These are phyloP conservation scores for Cyprinodon variegatus DNA, from an alignment of 2,113 vertebrate genomes.

Conservation along the genomic window DNA sequence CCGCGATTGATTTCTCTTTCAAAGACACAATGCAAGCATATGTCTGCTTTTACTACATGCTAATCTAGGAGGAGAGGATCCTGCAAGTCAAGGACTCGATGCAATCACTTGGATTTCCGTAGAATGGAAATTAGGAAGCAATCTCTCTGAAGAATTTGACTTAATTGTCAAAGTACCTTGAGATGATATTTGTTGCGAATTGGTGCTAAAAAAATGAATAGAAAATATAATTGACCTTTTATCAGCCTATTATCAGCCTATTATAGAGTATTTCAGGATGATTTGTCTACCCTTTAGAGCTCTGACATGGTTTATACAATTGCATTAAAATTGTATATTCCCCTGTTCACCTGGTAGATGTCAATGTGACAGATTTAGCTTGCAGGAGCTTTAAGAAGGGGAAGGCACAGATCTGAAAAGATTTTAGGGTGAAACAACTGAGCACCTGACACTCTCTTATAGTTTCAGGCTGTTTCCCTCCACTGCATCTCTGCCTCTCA, in stretches of 20 bases:
- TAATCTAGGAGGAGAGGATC: too few species aligned
- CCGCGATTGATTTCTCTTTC: too few species aligned
- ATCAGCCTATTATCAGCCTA: not conserved
- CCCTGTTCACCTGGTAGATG: constrained; percentile 49
- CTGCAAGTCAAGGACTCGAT: too few species aligned
- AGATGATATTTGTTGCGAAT: too few species aligned
- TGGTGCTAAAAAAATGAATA: too few species aligned
- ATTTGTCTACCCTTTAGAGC: not conserved
- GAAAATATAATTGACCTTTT: not conserved
- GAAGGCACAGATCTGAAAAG: not conserved
- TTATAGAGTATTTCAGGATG: not conserved
- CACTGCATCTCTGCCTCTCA: constrained; percentile 22
- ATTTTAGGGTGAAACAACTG: not conserved
- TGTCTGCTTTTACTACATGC: too few species aligned
- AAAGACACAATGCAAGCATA: too few species aligned
- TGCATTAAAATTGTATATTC: constrained; percentile 21
- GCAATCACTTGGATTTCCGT: too few species aligned
- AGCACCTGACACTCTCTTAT: not conserved
- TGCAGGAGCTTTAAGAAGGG: not conserved
- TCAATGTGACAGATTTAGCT: constrained; percentile 18
- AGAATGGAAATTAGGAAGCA: too few species aligned
- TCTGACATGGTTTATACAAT: not conserved
- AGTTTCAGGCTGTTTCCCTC: constrained; percentile 36
- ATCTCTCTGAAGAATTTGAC: too few species aligned
- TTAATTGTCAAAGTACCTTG: too few species aligned